Base-by-base conservation (phyloP, 1,140 invertebrate species). In the Polypedilum vanderplanki region DNA sequence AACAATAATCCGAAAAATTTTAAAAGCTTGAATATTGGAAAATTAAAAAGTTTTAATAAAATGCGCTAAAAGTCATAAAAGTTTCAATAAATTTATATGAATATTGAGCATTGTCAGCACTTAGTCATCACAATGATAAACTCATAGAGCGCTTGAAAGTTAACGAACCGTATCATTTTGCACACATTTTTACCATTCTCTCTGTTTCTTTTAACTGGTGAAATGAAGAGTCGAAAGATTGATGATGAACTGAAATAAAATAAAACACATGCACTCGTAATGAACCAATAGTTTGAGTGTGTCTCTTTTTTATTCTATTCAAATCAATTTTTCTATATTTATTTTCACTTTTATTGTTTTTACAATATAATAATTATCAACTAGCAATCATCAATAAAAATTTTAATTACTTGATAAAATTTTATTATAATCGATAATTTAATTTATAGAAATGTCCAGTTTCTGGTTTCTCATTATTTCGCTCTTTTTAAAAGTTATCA, bases 371-470 rank as follows among this genome's bases (percentile, higher is more conserved):
- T 57, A 57, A 15, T n/a, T 57, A 57, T 57, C n/a, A 57, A 15
- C 46, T 57, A 57, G 46, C 46, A 57, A 57, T 57, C 46, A 57
- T 57, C 46, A 57, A 57, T 57, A 57, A 57, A n/a, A 57, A 57
- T 57, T 57, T 57, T 12, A 57, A 57, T 57, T 57, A 57, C 12
- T 57, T 57, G 46, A 57, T 57, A 57, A n/a, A 12, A 4, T 57
- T 57, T 33, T n/a, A n/a, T 33, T 33, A 33, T 33, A 33, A 1
- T 57, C 46, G 46, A 57, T 57, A 57, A 57, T 57, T n/a, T n/a
- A n/a, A 57, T n/a, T 12, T 57, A 57, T 33, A 33, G 24, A 33
- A 33, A 33, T 33, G 24, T 33, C 24, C 24, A 33, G 24, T 33
- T 33, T 33, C 24, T 33, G 5, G 24, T 33, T 33, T 33, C 24